Evolutionary conservation across 2,797 vertebrate genomes (phyloP).

Genomic region (Betta splendens): DNA sequence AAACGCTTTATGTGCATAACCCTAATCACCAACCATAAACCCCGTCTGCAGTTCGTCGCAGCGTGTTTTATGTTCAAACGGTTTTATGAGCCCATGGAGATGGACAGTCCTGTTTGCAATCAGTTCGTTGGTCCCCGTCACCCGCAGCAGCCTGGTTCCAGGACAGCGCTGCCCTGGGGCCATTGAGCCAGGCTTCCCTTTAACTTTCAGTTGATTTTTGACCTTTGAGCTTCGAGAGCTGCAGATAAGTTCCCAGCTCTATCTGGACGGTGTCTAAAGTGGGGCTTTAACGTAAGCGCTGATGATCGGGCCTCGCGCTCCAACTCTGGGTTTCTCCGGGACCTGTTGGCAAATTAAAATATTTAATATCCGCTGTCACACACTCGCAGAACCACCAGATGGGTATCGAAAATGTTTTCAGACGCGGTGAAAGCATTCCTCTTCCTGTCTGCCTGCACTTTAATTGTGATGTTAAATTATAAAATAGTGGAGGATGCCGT

Average conservation of each 20-base stretch:
- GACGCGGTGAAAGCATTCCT: not conserved
- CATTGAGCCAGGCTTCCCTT: not conserved
- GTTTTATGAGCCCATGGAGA: no score
- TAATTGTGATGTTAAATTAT: constrained; percentile 19
- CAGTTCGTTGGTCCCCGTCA: not conserved
- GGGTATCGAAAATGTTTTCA: constrained; percentile 11
- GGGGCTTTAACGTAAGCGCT: constrained; percentile 30
- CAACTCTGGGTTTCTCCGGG: constrained; percentile 35
- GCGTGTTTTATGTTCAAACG: no score
- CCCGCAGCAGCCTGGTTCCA: not conserved
- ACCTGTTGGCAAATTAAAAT: constrained; percentile 26
- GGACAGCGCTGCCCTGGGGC: not conserved
- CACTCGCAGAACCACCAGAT: constrained; percentile 19
- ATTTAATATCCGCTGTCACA: constrained; percentile 35
- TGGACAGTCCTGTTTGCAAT: not conserved
- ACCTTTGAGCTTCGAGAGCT: constrained; percentile 7
- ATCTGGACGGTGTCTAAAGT: constrained; percentile 14
- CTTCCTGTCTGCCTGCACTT: constrained; percentile 4
- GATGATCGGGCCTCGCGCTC: constrained; percentile 34
- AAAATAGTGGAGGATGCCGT: constrained; percentile 11
- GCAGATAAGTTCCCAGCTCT: not conserved
- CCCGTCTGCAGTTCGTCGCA: not conserved
- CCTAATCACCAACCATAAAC: not conserved
- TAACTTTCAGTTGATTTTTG: not conserved
- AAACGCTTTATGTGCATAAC: not conserved